A percentile compares a stretch with the other conserved stretches of the same genome.
These are phyloP conservation scores for Ectropis grisescens DNA, from an alignment of 1,140 invertebrate species.

Conservation along the genomic window DNA sequence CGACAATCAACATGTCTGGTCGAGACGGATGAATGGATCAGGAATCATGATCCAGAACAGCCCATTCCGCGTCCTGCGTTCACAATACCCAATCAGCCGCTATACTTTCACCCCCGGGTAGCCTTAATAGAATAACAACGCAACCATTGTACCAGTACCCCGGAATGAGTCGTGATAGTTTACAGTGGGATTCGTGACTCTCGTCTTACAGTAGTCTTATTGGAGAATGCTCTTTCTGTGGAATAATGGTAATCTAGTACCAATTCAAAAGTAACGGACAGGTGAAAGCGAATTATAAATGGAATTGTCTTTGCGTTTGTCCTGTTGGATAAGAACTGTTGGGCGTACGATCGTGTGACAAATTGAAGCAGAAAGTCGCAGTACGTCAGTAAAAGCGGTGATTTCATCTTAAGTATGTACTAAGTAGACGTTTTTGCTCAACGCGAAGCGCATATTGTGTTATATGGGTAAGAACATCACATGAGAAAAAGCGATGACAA, in stretches of 20 bases:
- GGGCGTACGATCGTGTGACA: too few species aligned
- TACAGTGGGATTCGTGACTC: constrained; percentile 54
- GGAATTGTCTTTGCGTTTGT: constrained; percentile 1
- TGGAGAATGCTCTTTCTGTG: constrained; percentile 40
- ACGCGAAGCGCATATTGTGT: too few species aligned
- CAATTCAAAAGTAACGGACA: constrained; percentile 37
- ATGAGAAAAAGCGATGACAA: too few species aligned
- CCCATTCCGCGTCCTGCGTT: constrained; percentile 31
- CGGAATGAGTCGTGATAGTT: constrained; percentile 52
- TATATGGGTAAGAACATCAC: too few species aligned
- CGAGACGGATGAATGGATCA: constrained; percentile 39
- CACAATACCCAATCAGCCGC: constrained; percentile 54
- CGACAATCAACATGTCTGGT: constrained; percentile 46
- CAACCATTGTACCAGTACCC: constrained; percentile 55
- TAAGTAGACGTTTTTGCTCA: too few species aligned
- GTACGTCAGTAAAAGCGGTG: too few species aligned
- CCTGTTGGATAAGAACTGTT: too few species aligned
- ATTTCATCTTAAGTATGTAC: too few species aligned
- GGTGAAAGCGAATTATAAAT: constrained; percentile 34
- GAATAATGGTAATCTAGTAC: constrained; percentile 39
- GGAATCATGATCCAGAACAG: constrained; percentile 54
- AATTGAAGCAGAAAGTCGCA: too few species aligned
- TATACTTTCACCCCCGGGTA: constrained; percentile 54
- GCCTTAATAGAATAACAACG: constrained; percentile 49
- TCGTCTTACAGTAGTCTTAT: constrained; percentile 51